Base-by-base conservation (phyloP, 2,113 vertebrate species). In the Vulpes ferrilata region DNA sequence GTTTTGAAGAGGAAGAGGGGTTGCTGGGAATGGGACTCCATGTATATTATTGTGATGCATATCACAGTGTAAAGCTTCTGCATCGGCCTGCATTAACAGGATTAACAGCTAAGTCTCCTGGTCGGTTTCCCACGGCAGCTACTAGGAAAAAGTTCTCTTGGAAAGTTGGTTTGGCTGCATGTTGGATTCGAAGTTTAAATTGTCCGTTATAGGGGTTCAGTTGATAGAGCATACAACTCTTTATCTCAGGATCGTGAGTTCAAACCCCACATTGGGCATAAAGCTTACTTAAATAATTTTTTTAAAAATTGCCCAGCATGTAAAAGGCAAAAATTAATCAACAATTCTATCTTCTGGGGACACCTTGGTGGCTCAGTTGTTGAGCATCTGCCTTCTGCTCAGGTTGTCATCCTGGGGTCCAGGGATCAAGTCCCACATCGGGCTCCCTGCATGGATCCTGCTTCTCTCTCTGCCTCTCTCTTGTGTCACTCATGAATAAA, bases 311-410 rank as follows among this genome's bases (percentile, higher is more conserved):
- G 16, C n/a, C 65, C 32, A 69, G 3, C n/a, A 51, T 82, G 30
- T 87, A n/a, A 92, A 94, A 88, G n/a, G 73, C 43, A 96, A 32
- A 60, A 88, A 51, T 73, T 65, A 88, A 91, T 20, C 11, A 35
- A 5, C 23, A 76, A 2, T 71, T 73, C 27, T 20, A 12, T 11
- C 55, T 81, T 79, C 64, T 85, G 1, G 43, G 43, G 43, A 43
- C 43, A 43, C 43, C 43, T 43, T 43, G 43, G 43, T 43, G 43
- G 43, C 43, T 43, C 43, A 43, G 43, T 43, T 43, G 43, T 43
- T 43, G 43, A 43, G 43, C 43, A 43, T 7, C 43, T 43, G 6
- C 43, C 43, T 43, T 43, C 43, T 43, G 43, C 43, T 43, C 43
- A 43, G 43, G 43, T 43, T 43, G 43, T 43, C 43, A 43, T 43